phyloP scores from a whole-genome alignment of 2,797 vertebrate genomes.

The Pangasius krempfi region DNA sequence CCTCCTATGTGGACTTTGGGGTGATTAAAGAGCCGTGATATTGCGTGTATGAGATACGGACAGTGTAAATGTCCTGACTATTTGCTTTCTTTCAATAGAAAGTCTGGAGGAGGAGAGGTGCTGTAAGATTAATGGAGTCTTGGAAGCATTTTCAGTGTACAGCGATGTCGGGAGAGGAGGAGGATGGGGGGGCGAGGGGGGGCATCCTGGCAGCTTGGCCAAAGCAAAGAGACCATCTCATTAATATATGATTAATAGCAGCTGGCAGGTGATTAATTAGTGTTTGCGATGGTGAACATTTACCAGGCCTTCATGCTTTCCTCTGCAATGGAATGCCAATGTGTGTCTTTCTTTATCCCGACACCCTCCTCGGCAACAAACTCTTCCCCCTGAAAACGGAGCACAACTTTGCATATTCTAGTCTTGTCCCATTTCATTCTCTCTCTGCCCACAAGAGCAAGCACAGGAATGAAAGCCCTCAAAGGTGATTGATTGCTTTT shows the following conservation, averaged over 20 bases:
- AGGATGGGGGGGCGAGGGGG: slow-evolving; percentile 21
- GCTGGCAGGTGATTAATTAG: slow-evolving; percentile 85
- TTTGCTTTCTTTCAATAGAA: slow-evolving; percentile 76
- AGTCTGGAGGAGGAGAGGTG: slow-evolving; percentile 66
- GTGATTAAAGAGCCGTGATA: slow-evolving; percentile 78
- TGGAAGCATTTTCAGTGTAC: slow-evolving; percentile 76
- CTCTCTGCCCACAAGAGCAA: slow-evolving; percentile 76
- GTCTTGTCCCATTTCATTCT: slow-evolving; percentile 85
- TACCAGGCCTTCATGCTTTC: slow-evolving; percentile 70
- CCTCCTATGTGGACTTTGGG: slow-evolving; percentile 44
- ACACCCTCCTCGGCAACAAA: slow-evolving; percentile 49
- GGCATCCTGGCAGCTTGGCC: slow-evolving; percentile 65
- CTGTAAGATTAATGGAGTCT: slow-evolving; percentile 81
- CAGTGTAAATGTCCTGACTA: slow-evolving; percentile 73
- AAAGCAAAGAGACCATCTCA: slow-evolving; percentile 83
- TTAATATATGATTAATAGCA: slow-evolving; percentile 87
- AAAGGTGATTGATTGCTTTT: slow-evolving; percentile 89
- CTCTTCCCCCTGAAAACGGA: slow-evolving; percentile 55
- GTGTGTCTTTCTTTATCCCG: slow-evolving; percentile 67
- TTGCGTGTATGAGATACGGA: slow-evolving; percentile 73
- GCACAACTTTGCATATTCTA: slow-evolving; percentile 84
- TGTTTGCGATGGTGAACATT: slow-evolving; percentile 84
- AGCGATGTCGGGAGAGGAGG: slow-evolving; percentile 58
- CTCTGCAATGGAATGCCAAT: slow-evolving; percentile 72
- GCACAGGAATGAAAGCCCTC: slow-evolving; percentile 78